Percentiles rank a stretch among this genome's conserved stretches.
Conservation (phyloP, 2,797 vertebrate species). For the Lithobates pipiens region DNA sequence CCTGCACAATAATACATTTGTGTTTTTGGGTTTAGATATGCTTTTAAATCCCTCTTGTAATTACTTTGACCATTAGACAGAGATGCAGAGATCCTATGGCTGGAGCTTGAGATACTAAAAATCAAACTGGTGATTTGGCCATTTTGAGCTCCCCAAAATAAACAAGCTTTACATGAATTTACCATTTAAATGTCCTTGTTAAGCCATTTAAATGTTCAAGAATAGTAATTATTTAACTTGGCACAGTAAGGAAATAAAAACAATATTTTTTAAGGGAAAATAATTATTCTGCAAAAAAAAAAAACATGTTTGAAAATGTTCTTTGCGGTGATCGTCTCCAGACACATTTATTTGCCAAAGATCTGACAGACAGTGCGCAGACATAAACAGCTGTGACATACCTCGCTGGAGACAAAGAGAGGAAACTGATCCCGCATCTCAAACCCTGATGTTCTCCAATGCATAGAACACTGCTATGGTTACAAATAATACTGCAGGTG, state of each 20-base stretch:
- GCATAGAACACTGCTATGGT: constrained; percentile 43
- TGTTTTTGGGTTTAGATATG: too few relatives aligned
- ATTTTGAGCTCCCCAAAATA: too few relatives aligned
- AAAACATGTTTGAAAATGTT: neutral
- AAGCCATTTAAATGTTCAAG: neutral
- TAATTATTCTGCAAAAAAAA: neutral
- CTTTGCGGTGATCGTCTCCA: neutral
- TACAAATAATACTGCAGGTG: constrained; percentile 39
- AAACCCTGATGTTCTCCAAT: constrained; percentile 39
- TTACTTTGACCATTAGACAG: too few relatives aligned
- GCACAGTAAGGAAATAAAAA: neutral
- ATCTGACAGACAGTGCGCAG: neutral
- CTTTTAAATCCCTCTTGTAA: too few relatives aligned
- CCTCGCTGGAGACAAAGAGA: constrained; percentile 28
- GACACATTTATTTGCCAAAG: neutral
- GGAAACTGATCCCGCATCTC: constrained; percentile 38
- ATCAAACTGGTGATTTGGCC: too few relatives aligned
- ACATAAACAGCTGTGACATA: constrained; percentile 13
- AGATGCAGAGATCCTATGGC: too few relatives aligned
- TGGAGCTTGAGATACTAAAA: too few relatives aligned
- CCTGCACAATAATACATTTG: too few relatives aligned
- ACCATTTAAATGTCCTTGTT: neutral
- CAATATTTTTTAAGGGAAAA: neutral
- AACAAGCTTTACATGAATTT: neutral
- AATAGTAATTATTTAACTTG: neutral